These are phyloP conservation scores for Sarcophaga rosellei DNA, from an alignment of 2,888 invertebrate genomes.

Conservation along the genomic window DNA sequence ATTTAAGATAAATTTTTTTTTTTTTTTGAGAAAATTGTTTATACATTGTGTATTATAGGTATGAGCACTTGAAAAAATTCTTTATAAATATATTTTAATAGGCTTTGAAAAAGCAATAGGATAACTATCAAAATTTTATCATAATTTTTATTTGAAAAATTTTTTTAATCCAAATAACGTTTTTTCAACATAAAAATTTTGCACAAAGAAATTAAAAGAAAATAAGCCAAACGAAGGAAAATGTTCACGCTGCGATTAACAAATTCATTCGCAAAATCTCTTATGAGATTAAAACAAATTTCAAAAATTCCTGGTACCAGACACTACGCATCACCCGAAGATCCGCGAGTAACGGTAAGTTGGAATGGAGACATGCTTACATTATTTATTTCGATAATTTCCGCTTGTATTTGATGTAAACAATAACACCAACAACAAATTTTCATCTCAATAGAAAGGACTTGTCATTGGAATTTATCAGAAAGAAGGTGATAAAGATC, in stretches of 20 bases:
- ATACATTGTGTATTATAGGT: background rate
- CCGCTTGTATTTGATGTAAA: too few relatives aligned
- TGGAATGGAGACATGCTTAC: background rate
- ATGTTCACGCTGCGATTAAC: constrained; percentile 68
- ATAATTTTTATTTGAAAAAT: constrained; percentile 67
- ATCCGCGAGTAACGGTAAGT: constrained; percentile 70
- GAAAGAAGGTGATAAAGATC: constrained; percentile 80
- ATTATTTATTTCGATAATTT: background rate
- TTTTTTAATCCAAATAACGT: constrained; percentile 67
- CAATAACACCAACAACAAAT: too few relatives aligned
- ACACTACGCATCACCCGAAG: constrained; percentile 63
- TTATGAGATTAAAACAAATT: constrained; percentile 53
- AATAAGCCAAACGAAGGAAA: constrained; percentile 52
- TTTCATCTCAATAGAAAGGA: constrained; percentile 79
- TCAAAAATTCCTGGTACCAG: constrained; percentile 22
- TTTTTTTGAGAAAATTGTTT: too few relatives aligned
- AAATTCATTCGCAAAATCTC: constrained; percentile 63
- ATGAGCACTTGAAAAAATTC: constrained; percentile 44
- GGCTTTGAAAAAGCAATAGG: constrained; percentile 67
- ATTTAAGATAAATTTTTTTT: too few relatives aligned
- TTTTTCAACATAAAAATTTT: constrained; percentile 61
- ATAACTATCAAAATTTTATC: constrained; percentile 67
- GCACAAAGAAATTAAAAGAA: constrained; percentile 60
- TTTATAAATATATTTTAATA: constrained; percentile 62
- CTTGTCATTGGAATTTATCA: constrained; percentile 83